Evolutionary conservation across 2,113 vertebrate genomes (phyloP), one percentile per base, ranked within the genome.

Genomic region (Aramus guarauna): DNA sequence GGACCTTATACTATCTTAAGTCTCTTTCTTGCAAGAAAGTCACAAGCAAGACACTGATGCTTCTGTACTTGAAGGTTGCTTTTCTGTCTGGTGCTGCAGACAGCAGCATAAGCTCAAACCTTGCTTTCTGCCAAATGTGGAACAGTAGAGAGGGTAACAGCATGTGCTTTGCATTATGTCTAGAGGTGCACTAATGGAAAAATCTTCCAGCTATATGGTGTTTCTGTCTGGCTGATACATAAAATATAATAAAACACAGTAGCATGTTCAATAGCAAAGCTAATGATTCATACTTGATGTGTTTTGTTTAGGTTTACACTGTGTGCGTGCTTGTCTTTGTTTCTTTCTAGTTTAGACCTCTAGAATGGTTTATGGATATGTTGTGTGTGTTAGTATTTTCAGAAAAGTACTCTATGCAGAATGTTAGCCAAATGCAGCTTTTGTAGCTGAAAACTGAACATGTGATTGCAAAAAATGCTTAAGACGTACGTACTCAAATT

Each of bases 141-240:
- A 98, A 96, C 95, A 97, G 97, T 88, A 93, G 97, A 97, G 97
- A 97, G 96, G 94, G 96, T 98, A 97, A 97, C 48, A 98, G 96
- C 98, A 98, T 98, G 97, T 99, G 98, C 98, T 98, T 99, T 98
- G 94, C 92, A 92, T 99, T 98, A 98, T 83, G 94, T 95, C 90
- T 85, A 90, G 97, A 98, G 98, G 96, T 98, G 97, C 96, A 45
- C 98, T 97, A 98, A 89, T 97, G 98, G 97, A 97, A 98, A 98
- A 97, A 84, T 91, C 97, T 96, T 96, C 77, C 80, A 94, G 94
- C 94, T 96, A 20, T 55, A 56, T 67, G 94, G 81, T 93, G 52
- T 84, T 96, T 68, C 87, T 89, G 43, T 52, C 85, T 91, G 85
- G 56, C 58, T 11, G 23, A 62, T 93, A 12, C 0, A 34, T 63